Conservation (phyloP, 1,140 invertebrate genomes). For the Papilio polytes region DNA sequence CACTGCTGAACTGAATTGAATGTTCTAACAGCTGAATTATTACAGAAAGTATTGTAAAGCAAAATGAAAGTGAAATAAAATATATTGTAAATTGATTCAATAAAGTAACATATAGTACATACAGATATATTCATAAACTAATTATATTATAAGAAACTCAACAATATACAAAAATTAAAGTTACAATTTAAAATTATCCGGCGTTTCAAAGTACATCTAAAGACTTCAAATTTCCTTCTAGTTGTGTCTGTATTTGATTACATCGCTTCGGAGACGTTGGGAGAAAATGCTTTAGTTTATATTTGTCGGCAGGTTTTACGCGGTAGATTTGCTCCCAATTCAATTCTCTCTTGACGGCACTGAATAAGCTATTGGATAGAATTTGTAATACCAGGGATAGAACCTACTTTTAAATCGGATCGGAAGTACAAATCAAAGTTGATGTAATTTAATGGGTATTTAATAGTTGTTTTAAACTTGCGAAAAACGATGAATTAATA, state of each 20-base stretch:
- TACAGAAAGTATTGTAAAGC: not conserved
- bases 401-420: not conserved
- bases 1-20: not conserved
- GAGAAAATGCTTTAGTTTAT: conserved; percentile 71
- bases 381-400: conserved; percentile 57
- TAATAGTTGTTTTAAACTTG: not conserved
- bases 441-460: not conserved
- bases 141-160: not conserved
- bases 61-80: not conserved
- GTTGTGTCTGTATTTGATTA: conserved; percentile 55
- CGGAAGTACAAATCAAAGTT: not conserved
- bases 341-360: conserved; percentile 78
- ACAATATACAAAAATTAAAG: not conserved
- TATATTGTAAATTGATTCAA: no score
- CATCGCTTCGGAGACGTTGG: conserved; percentile 56
- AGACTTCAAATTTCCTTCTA: conserved; percentile 1
- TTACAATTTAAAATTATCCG: conserved; percentile 44
- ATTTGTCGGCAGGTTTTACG: conserved; percentile 74
- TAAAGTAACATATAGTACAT: not conserved
- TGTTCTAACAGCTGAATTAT: not conserved
- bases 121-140: not conserved
- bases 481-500: not conserved
- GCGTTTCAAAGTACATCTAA: conserved; percentile 27
- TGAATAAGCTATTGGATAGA: conserved; percentile 77
- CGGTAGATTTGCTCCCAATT: conserved; percentile 81